Evolutionary conservation across 2,797 vertebrate genomes (phyloP).

Genomic region (Alosa sapidissima): DNA sequence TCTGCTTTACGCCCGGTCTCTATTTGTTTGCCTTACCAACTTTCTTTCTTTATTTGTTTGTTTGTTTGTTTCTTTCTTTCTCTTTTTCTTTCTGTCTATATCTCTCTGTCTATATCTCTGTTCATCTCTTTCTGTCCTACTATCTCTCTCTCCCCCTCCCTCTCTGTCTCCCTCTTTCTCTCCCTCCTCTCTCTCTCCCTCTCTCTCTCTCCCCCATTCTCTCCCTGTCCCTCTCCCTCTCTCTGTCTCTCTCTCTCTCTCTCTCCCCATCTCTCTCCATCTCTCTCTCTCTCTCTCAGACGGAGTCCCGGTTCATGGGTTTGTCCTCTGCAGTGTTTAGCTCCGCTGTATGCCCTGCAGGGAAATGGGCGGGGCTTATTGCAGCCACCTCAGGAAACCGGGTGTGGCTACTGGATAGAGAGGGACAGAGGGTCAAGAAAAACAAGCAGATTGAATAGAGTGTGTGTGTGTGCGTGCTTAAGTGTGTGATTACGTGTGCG

Average conservation of each 20-base stretch:
- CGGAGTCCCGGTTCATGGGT: constrained; percentile 41
- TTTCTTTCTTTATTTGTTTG: not conserved
- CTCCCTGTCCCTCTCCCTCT: not conserved
- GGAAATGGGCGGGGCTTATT: constrained; percentile 44
- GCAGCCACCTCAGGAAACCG: constrained; percentile 45
- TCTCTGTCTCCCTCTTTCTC: not conserved
- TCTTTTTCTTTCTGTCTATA: not conserved
- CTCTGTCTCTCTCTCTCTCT: not conserved
- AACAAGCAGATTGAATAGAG: not conserved
- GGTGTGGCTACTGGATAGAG: constrained; percentile 45
- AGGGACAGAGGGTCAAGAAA: constrained; percentile 24
- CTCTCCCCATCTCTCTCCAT: not conserved
- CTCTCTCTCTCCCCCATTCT: not conserved
- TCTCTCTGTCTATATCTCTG: not conserved
- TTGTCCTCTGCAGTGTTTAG: constrained; percentile 46
- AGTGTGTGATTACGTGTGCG: not conserved
- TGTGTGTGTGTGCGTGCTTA: not conserved
- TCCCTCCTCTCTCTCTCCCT: not conserved
- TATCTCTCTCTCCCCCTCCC: not conserved
- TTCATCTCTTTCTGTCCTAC: not conserved
- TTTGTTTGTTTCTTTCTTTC: not conserved
- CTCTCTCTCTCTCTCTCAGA: constrained; percentile 16
- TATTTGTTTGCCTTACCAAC: not conserved
- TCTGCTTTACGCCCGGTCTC: not conserved
- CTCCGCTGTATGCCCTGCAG: constrained; percentile 42